Evolutionary conservation across 2,797 vertebrate genomes (phyloP), one percentile per base, ranked within the genome.

Genomic region (Poecile montanus): DNA sequence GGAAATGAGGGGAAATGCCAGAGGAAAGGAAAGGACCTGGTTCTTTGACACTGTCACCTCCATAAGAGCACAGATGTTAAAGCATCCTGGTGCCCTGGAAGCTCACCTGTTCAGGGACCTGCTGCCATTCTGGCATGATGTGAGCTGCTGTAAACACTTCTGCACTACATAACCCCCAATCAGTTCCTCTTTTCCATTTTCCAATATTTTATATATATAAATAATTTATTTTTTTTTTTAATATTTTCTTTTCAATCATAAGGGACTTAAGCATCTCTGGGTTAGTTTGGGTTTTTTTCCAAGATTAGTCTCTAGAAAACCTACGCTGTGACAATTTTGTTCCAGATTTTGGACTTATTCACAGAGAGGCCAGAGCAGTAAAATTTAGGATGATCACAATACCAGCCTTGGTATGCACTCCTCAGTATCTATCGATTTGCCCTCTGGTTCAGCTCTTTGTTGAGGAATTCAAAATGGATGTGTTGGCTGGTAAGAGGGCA

Each of bases 41-140:
- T 76, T 79, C 60, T 40, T 40, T 40, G 38, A 40, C 38, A 15
- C 2, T 32, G 26, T 26, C 11, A 7, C n/a, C 21, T 82, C 58
- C 19, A 21, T 25, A 1, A 1, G 54, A 47, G 58, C 30, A 57
- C 8, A 68, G 32, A 23, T 0, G 0, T 9, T 22, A 27, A 42
- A 74, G 26, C 26, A 48, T 9, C 25, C 17, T 27, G 14, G 14
- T 11, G 16, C 13, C 36, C 44, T 48, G 36, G 30, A 44, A 5
- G 4, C 30, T 16, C 4, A 22, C 7, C 18, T 68, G 9, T 19
- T 36, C 16, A 42, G 45, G 30, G 13, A 13, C 8, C 7, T 47
- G 50, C 19, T 1, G 0, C 7, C 4, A 1, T 13, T 26, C 9
- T 38, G 47, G n/a, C 9, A 10, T 27, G 53, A 48, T 1, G 3